These are phyloP conservation scores for Zootermopsis nevadensis DNA, from an alignment of 2,888 invertebrate genomes.

Conservation along the genomic window DNA sequence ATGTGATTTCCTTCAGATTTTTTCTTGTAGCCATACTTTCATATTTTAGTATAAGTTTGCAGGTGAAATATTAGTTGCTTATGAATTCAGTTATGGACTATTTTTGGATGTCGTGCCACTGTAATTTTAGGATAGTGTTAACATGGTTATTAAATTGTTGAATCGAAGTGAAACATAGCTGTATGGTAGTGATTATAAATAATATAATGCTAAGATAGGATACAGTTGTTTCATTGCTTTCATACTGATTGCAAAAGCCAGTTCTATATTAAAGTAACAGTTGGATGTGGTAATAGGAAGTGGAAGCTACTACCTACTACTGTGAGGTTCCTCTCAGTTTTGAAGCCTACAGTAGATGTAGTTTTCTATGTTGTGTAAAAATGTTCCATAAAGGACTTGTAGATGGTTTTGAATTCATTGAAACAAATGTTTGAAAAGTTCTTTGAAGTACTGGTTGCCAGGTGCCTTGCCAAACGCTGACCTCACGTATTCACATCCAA, in stretches of 20 bases:
- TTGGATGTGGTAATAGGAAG: background rate
- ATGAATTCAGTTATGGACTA: background rate
- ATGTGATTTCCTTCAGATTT: background rate
- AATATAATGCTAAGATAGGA: background rate
- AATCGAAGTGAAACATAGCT: background rate
- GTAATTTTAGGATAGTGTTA: background rate
- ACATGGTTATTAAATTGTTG: background rate
- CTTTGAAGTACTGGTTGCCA: background rate
- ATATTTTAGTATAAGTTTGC: background rate
- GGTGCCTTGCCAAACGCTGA: too few species aligned
- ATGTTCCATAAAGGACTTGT: background rate
- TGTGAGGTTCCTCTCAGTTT: background rate
- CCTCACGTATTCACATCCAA: too few species aligned
- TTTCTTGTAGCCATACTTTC: background rate
- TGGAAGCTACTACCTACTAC: background rate
- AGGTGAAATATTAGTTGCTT: conserved; percentile 20
- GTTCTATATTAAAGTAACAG: background rate
- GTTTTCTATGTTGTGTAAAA: background rate
- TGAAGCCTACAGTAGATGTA: background rate
- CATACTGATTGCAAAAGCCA: background rate
- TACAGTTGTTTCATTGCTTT: background rate
- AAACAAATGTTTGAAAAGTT: background rate
- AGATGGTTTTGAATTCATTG: background rate
- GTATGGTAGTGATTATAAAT: conserved; percentile 4
- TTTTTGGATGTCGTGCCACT: conserved; percentile 14